Evolutionary conservation across 2,888 invertebrate genomes (phyloP), one percentile per base, ranked within the genome.

Genomic region (Caenorhabditis becei): DNA sequence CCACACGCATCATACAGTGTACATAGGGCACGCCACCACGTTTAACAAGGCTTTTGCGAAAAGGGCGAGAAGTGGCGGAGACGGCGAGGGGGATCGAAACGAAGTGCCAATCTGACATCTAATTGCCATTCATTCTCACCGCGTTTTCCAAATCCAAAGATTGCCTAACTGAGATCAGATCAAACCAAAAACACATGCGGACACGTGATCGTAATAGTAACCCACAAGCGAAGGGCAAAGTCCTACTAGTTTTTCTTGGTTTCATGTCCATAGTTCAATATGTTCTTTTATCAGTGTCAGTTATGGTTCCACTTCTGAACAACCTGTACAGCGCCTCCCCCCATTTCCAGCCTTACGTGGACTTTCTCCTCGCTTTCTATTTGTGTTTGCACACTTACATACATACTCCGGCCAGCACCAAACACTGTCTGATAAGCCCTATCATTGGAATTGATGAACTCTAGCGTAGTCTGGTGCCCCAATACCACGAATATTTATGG

Each of bases 1-100:
- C 74, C 74, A 74, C 72, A 72, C 63, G 72, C 72, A 63, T 72
- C 63, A 72, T 72, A 72, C 74, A 74, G 74, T 74, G 74, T 72
- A 72, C 72, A 72, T 72, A 66, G 65, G 74, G 74, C 74, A 74
- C 58, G 56, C 58, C 37, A 58, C 53, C 59, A 59, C 59, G 59
- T 59, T 59, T 59, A 41, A 59, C 59, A 59, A 59, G 16, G 41
- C 59, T 41, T 37, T 23, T 41, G 54, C 10, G 49, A 23, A 10
- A 5, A 14, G 7, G 24, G 51, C 51, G 51, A 24, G 51, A 51
- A 56, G 32, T 56, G 54, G 32, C 54, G 41, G 14, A 11, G 41
- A 41, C 7, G 44, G 44, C n/a, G 47, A 41, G 54, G 32, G 47
- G 53, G 51, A 26, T 51, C 53, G 18, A 44, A 54, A 63, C 37